These are phyloP conservation scores for Oscheius sp. DNA, from an alignment of 1,140 invertebrate genomes.

Conservation along the genomic window DNA sequence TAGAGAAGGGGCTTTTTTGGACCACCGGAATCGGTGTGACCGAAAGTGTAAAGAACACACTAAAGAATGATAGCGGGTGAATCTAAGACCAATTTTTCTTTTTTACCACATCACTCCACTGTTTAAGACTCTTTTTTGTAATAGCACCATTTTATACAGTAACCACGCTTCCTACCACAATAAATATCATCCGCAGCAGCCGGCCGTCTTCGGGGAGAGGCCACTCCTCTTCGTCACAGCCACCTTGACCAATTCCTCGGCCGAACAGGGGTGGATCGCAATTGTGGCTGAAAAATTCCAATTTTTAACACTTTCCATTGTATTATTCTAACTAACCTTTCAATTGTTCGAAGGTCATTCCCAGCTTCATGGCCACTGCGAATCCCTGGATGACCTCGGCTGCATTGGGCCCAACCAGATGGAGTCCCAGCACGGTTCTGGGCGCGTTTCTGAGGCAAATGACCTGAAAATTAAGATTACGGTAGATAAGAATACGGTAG, in stretches of 20 bases:
- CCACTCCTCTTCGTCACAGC: constrained; percentile 50
- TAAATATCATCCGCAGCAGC: constrained; percentile 57
- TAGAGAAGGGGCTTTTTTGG: too few species aligned
- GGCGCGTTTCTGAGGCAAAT: constrained; percentile 23
- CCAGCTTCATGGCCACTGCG: constrained; percentile 50
- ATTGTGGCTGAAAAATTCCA: constrained; percentile 40
- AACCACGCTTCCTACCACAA: too few species aligned
- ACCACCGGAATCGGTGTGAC: too few species aligned
- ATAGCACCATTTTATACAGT: too few species aligned
- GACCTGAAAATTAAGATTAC: not conserved
- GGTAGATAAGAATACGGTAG: not conserved
- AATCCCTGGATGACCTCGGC: constrained; percentile 53
- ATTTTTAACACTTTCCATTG: not conserved
- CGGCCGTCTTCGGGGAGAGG: constrained; percentile 24
- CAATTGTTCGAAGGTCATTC: constrained; percentile 18
- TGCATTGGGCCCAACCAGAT: constrained; percentile 52
- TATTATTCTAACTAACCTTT: not conserved
- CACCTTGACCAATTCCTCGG: constrained; percentile 54
- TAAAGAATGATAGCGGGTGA: too few species aligned
- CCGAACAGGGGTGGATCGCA: constrained; percentile 53
- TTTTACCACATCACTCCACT: too few species aligned
- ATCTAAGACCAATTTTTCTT: too few species aligned
- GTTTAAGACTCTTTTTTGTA: too few species aligned
- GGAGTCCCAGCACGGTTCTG: constrained; percentile 45
- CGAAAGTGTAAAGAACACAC: too few species aligned